These are phyloP conservation scores for Saccostrea echinata DNA, from an alignment of 1,140 invertebrate species.

Conservation along the genomic window DNA sequence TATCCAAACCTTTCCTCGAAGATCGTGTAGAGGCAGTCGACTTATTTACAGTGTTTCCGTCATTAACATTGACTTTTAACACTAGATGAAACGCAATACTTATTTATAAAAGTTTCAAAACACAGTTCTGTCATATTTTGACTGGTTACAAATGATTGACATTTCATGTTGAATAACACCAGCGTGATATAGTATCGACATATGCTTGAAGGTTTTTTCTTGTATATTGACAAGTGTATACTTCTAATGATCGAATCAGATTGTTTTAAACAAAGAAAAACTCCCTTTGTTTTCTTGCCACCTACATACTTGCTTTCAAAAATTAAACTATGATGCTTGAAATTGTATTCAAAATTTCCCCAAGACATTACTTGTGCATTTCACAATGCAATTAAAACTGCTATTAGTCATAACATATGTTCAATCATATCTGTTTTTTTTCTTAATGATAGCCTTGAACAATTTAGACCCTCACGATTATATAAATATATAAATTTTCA, in stretches of 20 bases:
- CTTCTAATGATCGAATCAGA: not conserved
- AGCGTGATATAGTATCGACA: not conserved
- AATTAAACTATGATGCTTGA: not conserved
- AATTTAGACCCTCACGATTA: no score
- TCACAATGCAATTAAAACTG: no score
- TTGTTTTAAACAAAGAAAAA: not conserved
- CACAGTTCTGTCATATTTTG: not conserved
- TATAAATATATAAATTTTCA: no score
- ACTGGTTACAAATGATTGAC: constrained; percentile 18
- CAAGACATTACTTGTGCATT: no score
- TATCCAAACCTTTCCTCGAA: not conserved
- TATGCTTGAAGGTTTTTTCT: not conserved
- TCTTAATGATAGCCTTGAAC: no score
- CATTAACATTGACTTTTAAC: not conserved
- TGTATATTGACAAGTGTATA: not conserved
- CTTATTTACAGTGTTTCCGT: not conserved
- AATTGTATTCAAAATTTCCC: no score
- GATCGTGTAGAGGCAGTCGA: not conserved
- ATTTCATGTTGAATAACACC: not conserved
- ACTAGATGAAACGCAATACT: not conserved
- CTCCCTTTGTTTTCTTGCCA: not conserved
- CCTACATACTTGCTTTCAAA: not conserved
- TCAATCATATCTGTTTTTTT: no score
- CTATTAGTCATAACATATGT: no score
- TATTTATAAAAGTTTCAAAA: constrained; percentile 10